Conservation (phyloP, 2,113 vertebrate species). For the Aix galericulata region DNA sequence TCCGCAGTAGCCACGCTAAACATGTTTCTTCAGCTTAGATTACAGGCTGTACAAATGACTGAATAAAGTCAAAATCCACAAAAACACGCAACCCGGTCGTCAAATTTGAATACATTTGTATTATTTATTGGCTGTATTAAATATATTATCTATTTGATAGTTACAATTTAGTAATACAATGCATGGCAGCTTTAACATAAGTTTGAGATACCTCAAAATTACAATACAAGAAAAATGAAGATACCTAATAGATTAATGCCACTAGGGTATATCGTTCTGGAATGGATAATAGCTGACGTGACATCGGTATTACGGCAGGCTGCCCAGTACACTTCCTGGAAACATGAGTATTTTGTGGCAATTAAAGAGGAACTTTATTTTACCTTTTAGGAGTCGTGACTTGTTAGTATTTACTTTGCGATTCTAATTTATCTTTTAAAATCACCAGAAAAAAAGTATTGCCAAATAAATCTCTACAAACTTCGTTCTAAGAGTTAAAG, state of each 20-base stretch:
- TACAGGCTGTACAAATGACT: accelerated
- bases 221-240: slow-evolving; percentile 70
- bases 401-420: slow-evolving; percentile 56
- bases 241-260: slow-evolving; percentile 73
- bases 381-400: slow-evolving; percentile 19
- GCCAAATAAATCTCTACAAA: slow-evolving; percentile 11
- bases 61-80: not conserved
- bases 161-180: slow-evolving; percentile 87
- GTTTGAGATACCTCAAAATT: slow-evolving; percentile 72
- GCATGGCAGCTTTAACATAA: slow-evolving; percentile 80
- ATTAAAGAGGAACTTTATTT: not conserved
- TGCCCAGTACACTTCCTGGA: not conserved
- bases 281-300: slow-evolving; percentile 71
- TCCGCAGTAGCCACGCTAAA: accelerated
- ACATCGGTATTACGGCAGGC: not conserved
- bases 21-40: accelerated
- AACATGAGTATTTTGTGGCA: slow-evolving; percentile 1
- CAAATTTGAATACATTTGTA: slow-evolving; percentile 66
- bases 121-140: slow-evolving; percentile 86
- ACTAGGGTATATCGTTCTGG: slow-evolving; percentile 69
- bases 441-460: not conserved
- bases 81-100: not conserved
- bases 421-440: slow-evolving; percentile 25
- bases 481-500: not conserved
- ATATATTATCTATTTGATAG: slow-evolving; percentile 90